Conservation (phyloP, 2,888 invertebrate species). For the Helicoverpa assulta region DNA sequence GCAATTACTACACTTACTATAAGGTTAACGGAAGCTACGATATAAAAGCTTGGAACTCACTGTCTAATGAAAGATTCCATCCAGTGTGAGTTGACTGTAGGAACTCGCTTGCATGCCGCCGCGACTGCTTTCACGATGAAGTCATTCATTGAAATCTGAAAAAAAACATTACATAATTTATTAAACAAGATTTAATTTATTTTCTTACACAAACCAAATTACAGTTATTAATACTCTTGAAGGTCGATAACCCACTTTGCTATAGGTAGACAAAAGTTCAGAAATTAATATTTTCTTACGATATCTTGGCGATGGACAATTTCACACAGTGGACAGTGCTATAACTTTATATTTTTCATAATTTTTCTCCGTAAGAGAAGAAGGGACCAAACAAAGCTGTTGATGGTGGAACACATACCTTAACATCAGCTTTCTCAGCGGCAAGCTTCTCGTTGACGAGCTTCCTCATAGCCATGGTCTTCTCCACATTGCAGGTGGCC, state of each 20-base stretch:
- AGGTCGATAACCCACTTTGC: no score
- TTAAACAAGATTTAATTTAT: no score
- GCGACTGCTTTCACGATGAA: constrained; percentile 98
- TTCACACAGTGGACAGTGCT: no score
- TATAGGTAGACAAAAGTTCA: no score
- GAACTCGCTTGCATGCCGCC: constrained; percentile 96
- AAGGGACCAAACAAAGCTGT: background rate
- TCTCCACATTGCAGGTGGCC: constrained; percentile 96
- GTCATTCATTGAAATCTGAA: constrained; percentile 96
- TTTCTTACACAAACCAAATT: no score
- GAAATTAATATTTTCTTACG: no score
- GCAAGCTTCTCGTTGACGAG: constrained; percentile 94
- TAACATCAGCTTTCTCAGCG: constrained; percentile 92
- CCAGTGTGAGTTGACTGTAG: constrained; percentile 98
- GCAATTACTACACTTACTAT: no score
- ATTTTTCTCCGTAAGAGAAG: no score
- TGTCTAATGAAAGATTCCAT: constrained; percentile 97
- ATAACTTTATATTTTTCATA: no score
- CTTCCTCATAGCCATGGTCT: constrained; percentile 93
- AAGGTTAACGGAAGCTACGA: no score
- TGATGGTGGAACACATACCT: constrained; percentile 77
- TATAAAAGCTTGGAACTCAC: constrained; percentile 87
- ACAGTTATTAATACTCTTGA: no score
- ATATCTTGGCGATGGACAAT: no score
- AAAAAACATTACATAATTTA: constrained; percentile 2